Conservation (phyloP, 1,140 invertebrate species). For the Diploscapter pachys region DNA sequence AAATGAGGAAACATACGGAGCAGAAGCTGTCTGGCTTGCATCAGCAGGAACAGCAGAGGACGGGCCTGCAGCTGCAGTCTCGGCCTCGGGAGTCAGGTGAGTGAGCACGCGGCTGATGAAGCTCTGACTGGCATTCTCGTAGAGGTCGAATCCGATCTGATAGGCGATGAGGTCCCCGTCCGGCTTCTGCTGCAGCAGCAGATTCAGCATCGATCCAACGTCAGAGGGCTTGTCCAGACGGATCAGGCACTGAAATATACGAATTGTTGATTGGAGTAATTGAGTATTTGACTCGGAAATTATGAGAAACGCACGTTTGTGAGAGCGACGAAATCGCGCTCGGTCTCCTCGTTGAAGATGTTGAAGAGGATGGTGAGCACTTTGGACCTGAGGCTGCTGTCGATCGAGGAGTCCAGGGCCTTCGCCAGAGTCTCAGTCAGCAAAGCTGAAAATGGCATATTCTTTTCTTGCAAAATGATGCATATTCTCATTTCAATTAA, state of each 20-base stretch:
- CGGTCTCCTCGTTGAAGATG: slow-evolving; percentile 42
- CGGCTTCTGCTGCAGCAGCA: slow-evolving; percentile 29
- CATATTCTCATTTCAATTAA: neutral
- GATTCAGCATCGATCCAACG: slow-evolving; percentile 47
- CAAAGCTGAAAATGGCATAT: slow-evolving; percentile 28
- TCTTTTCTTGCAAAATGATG: neutral
- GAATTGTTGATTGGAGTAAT: neutral
- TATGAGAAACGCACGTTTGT: slow-evolving; percentile 35
- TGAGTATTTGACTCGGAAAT: neutral
- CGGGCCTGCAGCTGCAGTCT: slow-evolving; percentile 6
- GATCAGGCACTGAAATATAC: slow-evolving; percentile 44
- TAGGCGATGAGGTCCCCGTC: slow-evolving; percentile 73
- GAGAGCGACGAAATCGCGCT: slow-evolving; percentile 49
- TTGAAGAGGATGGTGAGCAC: slow-evolving; percentile 43
- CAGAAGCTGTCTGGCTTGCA: neutral
- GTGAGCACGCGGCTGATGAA: slow-evolving; percentile 83
- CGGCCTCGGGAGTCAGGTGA: slow-evolving; percentile 67
- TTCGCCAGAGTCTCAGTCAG: slow-evolving; percentile 49
- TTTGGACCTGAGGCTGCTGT: slow-evolving; percentile 39
- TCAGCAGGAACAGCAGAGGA: slow-evolving; percentile 13
- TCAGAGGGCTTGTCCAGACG: slow-evolving; percentile 49
- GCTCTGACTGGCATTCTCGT: slow-evolving; percentile 97
- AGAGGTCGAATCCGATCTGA: slow-evolving; percentile 97
- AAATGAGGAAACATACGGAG: too few relatives aligned
- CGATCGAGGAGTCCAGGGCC: slow-evolving; percentile 48